Percentiles rank a stretch among this genome's conserved stretches.
These are phyloP conservation scores for Lepidurus couesii DNA, from an alignment of 1,140 invertebrate genomes.

Conservation along the genomic window DNA sequence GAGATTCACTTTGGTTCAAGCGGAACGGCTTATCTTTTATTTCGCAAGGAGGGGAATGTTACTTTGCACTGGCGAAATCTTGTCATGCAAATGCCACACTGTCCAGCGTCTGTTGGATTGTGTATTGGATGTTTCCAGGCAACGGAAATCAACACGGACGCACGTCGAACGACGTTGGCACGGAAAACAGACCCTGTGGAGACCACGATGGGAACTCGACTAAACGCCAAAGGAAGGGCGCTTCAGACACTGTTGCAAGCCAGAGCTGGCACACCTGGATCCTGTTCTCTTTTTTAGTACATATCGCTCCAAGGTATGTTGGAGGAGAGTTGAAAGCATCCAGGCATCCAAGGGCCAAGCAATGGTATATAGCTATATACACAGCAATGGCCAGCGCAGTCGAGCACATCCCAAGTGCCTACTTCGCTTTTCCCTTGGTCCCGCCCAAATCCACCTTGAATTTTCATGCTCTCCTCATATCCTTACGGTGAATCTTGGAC, in stretches of 20 bases:
- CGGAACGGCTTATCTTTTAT: neutral
- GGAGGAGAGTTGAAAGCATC: neutral
- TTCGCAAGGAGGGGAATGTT: neutral
- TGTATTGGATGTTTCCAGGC: constrained; percentile 19
- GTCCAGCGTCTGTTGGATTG: neutral
- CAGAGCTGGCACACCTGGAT: neutral
- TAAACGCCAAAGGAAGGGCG: neutral
- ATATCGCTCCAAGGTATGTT: constrained; percentile 3
- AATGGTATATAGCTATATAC: neutral
- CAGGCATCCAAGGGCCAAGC: constrained; percentile 12
- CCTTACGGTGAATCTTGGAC: neutral
- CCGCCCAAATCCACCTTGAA: neutral
- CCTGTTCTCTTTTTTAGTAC: neutral
- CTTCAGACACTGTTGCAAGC: constrained; percentile 3
- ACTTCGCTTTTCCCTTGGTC: neutral
- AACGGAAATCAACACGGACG: constrained; percentile 5
- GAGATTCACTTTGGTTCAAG: neutral
- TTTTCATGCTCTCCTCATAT: neutral
- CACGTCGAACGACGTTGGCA: neutral
- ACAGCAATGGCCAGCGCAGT: neutral
- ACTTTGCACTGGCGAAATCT: neutral
- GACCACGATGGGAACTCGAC: constrained; percentile 13
- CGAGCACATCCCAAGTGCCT: neutral
- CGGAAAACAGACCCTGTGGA: neutral
- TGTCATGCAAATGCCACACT: neutral